Evolutionary conservation across 1,140 invertebrate genomes (phyloP).

Genomic region (Pseudachorutes palmiensis): DNA sequence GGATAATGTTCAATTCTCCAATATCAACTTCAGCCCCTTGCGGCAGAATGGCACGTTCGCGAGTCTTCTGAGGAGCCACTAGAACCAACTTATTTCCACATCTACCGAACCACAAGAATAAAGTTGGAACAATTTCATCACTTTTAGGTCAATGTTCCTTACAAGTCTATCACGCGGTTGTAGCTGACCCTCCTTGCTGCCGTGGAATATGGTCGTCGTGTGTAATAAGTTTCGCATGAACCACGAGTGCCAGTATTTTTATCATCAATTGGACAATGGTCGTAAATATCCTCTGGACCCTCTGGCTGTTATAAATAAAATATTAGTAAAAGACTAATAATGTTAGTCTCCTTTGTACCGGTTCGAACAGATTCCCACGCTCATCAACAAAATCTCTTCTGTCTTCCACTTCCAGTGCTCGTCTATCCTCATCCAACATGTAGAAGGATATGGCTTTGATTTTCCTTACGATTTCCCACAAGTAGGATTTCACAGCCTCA

Average conservation of each 20-base stretch:
- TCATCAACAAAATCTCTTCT: conserved; percentile 54
- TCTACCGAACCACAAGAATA: background rate
- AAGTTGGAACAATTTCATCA: background rate
- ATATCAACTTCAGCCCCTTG: background rate
- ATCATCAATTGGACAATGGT: conserved; percentile 50
- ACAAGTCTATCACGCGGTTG: background rate
- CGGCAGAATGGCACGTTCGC: background rate
- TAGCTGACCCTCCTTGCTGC: conserved; percentile 41
- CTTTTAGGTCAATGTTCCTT: background rate
- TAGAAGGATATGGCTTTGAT: conserved; percentile 53
- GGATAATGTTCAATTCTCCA: background rate
- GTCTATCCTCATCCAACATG: conserved; percentile 51
- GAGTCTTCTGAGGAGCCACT: background rate
- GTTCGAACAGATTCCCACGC: conserved; percentile 47
- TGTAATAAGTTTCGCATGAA: conserved; percentile 58
- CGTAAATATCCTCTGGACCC: conserved; percentile 55
- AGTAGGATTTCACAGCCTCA: conserved; percentile 43
- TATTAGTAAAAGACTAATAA: conserved; percentile 35
- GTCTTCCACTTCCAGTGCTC: conserved; percentile 53
- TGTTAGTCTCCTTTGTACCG: conserved; percentile 41
- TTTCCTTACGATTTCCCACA: conserved; percentile 54
- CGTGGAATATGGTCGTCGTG: conserved; percentile 44
- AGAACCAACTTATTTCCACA: background rate
- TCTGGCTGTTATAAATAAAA: conserved; percentile 42
- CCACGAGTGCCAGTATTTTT: conserved; percentile 48